Evolutionary conservation across 2,113 vertebrate genomes (phyloP).

Genomic region (Nibea coibor): DNA sequence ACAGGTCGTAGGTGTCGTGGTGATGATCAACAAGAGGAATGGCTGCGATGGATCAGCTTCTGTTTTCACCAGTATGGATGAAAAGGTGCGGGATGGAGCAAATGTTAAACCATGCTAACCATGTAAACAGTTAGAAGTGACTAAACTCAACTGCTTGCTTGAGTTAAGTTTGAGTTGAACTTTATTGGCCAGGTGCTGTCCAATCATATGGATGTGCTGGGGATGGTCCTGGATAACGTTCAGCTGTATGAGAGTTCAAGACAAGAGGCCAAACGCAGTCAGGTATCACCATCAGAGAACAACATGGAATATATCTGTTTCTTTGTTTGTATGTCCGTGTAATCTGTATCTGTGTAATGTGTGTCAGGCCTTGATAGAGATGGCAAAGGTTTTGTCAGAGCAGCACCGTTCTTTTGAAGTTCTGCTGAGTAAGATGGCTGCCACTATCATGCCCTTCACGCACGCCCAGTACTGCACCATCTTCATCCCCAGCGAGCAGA

Average conservation of each 20-base stretch:
- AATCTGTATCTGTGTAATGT: neutral
- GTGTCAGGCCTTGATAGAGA: constrained; percentile 67
- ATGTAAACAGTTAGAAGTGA: neutral
- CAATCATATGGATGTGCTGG: constrained; percentile 71
- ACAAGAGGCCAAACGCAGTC: constrained; percentile 73
- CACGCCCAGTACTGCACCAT: constrained; percentile 71
- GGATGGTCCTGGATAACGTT: constrained; percentile 73
- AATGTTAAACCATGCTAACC: neutral
- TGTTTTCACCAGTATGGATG: constrained; percentile 68
- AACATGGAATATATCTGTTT: neutral
- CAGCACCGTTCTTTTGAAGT: constrained; percentile 68
- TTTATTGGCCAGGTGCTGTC: constrained; percentile 58
- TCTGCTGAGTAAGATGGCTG: constrained; percentile 72
- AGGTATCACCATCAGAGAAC: constrained; percentile 49
- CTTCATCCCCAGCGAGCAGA: constrained; percentile 55
- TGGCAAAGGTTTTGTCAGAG: constrained; percentile 68
- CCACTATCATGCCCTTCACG: constrained; percentile 74
- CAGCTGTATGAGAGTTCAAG: constrained; percentile 74
- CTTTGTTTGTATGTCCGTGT: neutral
- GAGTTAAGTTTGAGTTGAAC: neutral
- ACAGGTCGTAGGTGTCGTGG: constrained; percentile 69
- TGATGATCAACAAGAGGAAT: constrained; percentile 64
- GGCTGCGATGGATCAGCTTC: constrained; percentile 15
- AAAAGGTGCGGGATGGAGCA: constrained; percentile 60
- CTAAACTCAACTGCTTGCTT: neutral